phyloP scores from a whole-genome alignment of 2,113 vertebrate genomes.

The Sterna hirundo region DNA sequence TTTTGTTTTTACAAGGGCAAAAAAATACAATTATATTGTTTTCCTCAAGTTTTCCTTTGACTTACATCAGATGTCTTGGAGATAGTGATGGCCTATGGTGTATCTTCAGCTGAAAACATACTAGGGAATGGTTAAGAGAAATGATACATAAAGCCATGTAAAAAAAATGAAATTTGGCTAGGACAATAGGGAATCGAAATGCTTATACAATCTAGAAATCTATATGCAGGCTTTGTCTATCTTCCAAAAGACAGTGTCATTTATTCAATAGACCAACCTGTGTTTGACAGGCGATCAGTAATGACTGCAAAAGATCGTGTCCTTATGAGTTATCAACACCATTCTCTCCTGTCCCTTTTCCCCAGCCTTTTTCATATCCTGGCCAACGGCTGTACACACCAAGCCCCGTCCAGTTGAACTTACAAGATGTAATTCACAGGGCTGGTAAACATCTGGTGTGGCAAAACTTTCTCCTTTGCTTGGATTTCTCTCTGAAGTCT shows the following conservation, averaged over 20 bases:
- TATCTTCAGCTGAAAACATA: background rate
- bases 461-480: background rate
- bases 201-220: background rate
- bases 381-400: background rate
- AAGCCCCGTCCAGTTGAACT: background rate
- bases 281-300: background rate
- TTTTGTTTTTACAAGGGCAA: background rate
- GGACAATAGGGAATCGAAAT: background rate
- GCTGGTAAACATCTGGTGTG: background rate
- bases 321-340: background rate
- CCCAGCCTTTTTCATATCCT: background rate
- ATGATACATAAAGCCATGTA: background rate
- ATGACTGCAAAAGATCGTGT: background rate
- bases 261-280: background rate
- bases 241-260: background rate
- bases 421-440: background rate
- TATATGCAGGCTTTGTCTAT: background rate
- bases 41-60: background rate
- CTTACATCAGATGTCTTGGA: background rate
- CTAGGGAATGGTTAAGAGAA: background rate
- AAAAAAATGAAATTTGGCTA: background rate
- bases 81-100: accelerated
- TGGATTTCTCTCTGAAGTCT: background rate
- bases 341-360: background rate
- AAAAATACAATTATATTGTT: background rate